These are phyloP conservation scores for Trachelus tabidus DNA, from an alignment of 2,888 invertebrate species.

Conservation along the genomic window DNA sequence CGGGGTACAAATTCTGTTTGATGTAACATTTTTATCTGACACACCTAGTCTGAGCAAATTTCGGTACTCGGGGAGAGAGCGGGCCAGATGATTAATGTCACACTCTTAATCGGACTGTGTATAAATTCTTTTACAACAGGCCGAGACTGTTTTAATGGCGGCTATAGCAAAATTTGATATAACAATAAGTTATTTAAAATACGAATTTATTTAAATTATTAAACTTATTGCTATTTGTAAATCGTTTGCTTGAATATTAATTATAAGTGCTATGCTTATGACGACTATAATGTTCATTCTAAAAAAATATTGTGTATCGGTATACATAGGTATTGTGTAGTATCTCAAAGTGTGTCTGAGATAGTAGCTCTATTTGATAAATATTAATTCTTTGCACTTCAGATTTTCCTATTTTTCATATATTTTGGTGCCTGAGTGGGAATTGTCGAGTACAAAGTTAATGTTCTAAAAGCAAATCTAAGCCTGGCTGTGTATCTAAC, in stretches of 20 bases:
- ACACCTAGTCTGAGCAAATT: neutral
- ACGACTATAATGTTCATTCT: neutral
- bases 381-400: neutral
- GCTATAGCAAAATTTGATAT: neutral
- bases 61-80: neutral
- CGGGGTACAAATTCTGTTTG: neutral
- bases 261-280: neutral
- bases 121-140: too few species aligned
- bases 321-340: neutral
- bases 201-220: neutral
- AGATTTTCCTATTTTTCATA: too few species aligned
- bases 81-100: neutral
- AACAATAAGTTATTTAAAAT: neutral
- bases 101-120: neutral
- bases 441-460: too few species aligned
- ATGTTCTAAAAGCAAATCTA: neutral
- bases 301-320: neutral
- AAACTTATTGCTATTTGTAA: neutral
- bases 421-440: too few species aligned
- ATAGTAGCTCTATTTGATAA: neutral
- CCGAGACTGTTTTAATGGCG: neutral
- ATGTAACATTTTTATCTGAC: neutral
- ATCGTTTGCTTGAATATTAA: neutral
- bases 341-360: neutral
- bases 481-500: neutral